phyloP scores from a whole-genome alignment of 2,113 vertebrate genomes.

The Myiozetetes cayanensis region DNA sequence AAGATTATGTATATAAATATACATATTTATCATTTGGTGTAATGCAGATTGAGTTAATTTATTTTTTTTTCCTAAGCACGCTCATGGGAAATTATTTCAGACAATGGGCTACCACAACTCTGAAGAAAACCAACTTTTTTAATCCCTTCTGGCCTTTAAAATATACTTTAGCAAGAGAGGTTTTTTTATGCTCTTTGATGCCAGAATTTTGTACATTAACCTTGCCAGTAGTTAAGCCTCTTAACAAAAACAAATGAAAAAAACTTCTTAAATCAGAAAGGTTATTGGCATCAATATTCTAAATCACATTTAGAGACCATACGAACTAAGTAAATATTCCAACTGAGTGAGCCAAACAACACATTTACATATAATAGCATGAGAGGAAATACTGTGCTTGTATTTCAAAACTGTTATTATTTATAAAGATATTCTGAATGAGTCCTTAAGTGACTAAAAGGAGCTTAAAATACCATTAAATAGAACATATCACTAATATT shows the following conservation, averaged over 20 bases:
- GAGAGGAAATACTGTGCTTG: background rate
- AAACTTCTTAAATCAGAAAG: background rate
- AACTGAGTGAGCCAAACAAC: background rate
- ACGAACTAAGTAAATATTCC: background rate
- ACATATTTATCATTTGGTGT: background rate
- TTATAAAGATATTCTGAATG: background rate
- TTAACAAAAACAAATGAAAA: background rate
- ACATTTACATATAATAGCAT: background rate
- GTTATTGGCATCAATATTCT: background rate
- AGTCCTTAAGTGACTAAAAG: background rate
- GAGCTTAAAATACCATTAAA: background rate
- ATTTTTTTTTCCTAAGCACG: background rate
- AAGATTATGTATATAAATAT: background rate
- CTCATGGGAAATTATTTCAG: background rate
- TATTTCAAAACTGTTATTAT: background rate
- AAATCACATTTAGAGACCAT: background rate
- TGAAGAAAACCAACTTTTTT: background rate
- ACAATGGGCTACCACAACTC: background rate
- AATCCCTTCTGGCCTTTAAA: constrained; percentile 14
- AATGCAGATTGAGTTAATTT: background rate
- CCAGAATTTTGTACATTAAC: background rate
- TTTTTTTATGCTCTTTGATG: background rate
- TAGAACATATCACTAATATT: background rate
- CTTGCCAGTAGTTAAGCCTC: background rate
- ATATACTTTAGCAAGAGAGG: background rate